Conservation (phyloP, 1,140 invertebrate species). For the Mya arenaria region DNA sequence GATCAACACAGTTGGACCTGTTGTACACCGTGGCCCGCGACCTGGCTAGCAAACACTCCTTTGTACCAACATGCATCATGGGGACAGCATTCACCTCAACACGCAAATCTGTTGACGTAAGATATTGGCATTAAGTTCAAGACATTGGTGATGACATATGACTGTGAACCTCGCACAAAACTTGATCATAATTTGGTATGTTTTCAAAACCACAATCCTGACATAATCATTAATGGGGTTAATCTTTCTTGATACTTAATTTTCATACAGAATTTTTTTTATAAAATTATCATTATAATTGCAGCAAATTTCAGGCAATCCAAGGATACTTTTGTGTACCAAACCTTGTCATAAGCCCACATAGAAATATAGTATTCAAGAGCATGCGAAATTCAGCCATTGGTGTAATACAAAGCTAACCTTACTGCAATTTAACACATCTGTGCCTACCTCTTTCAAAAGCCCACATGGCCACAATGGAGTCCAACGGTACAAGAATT, state of each 20-base stretch:
- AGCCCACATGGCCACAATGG: not conserved
- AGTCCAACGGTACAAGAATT: not conserved
- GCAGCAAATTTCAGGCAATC: too few relatives aligned
- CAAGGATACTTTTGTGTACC: not conserved
- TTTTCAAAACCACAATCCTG: too few relatives aligned
- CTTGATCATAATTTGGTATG: too few relatives aligned
- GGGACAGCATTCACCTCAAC: slow-evolving; percentile 31
- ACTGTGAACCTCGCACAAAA: too few relatives aligned
- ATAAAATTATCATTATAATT: too few relatives aligned
- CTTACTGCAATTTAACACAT: too few relatives aligned
- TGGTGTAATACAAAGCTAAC: too few relatives aligned
- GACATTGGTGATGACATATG: too few relatives aligned
- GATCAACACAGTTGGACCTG: not conserved
- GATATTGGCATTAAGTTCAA: too few relatives aligned
- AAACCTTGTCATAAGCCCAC: not conserved
- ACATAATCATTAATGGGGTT: too few relatives aligned
- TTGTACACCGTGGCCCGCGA: not conserved
- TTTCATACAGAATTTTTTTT: too few relatives aligned
- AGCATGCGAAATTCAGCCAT: not conserved
- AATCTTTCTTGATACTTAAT: too few relatives aligned
- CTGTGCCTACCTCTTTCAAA: not conserved
- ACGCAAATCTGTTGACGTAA: slow-evolving; percentile 37
- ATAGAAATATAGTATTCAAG: not conserved
- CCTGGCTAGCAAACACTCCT: not conserved
- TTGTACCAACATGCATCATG: slow-evolving; percentile 34